phyloP scores from a whole-genome alignment of 2,113 vertebrate genomes.

The Brienomyrus brachyistius region DNA sequence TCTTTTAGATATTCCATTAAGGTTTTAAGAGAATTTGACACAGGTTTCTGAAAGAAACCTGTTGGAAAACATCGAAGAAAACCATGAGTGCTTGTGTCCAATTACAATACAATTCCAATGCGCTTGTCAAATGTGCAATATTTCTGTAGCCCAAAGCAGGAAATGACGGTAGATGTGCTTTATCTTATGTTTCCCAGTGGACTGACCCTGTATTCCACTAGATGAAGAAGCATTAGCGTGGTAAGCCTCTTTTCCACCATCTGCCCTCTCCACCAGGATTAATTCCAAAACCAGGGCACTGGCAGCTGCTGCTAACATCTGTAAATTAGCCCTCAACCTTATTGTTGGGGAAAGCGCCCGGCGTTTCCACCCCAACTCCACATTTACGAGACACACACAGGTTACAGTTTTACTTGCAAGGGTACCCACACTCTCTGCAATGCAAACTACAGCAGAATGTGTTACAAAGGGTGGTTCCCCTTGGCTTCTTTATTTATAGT shows the following conservation, averaged over 20 bases:
- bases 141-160: conserved; percentile 11
- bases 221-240: conserved; percentile 62
- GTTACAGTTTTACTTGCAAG: no score
- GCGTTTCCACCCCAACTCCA: no score
- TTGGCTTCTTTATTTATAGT: no score
- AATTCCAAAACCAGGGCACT: conserved; percentile 53
- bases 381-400: no score
- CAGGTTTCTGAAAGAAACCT: not conserved
- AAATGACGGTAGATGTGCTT: conserved; percentile 17
- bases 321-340: conserved; percentile 51
- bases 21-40: not conserved
- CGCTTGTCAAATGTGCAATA: not conserved
- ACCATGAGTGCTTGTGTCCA: not conserved
- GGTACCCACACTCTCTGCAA: no score
- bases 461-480: no score
- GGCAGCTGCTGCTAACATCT: conserved; percentile 59
- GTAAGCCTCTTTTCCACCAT: conserved; percentile 66
- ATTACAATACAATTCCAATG: not conserved
- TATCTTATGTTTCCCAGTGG: conserved; percentile 41
- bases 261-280: conserved; percentile 58
- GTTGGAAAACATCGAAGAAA: not conserved
- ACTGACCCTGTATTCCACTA: conserved; percentile 47
- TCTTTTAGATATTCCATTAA: not conserved
- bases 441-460: no score
- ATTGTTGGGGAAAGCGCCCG: no score